A percentile compares a stretch with the other conserved stretches of the same genome.
Evolutionary conservation across 1,140 invertebrate species (phyloP).

Genomic region (Rhyacophila brunnea): DNA sequence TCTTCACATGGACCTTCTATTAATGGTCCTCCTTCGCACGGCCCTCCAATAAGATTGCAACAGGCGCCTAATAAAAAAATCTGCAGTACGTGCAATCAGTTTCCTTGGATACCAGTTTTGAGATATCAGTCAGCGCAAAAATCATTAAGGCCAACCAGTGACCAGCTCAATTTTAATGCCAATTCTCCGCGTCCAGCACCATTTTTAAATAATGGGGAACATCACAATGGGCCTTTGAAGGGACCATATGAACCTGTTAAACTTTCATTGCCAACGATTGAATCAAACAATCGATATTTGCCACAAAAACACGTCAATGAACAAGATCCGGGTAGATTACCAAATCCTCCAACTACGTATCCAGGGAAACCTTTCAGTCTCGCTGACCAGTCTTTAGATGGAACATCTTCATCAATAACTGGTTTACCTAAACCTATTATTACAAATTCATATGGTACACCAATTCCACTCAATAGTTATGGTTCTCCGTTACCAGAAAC

Average conservation of each 20-base stretch:
- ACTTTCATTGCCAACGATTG: conserved; percentile 21
- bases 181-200: not conserved
- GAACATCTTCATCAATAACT: not conserved
- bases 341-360: not conserved
- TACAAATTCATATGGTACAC: conserved; percentile 31
- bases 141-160: no score
- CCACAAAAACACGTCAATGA: conserved; percentile 29
- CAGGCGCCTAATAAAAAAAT: conserved; percentile 48
- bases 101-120: conserved; percentile 75
- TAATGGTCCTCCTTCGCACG: conserved; percentile 5
- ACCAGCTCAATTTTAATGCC: not conserved
- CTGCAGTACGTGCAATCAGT: conserved; percentile 73
- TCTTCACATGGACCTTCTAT: no score
- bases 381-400: not conserved
- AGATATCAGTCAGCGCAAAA: conserved; percentile 47
- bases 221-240: conserved; percentile 2
- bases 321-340: conserved; percentile 31
- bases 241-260: conserved; percentile 26
- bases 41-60: conserved; percentile 14
- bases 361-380: conserved; percentile 20
- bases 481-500: conserved; percentile 22
- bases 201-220: not conserved
- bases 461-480: conserved; percentile 23
- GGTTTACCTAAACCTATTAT: conserved; percentile 5
- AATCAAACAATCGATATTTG: conserved; percentile 29